These are phyloP conservation scores for Podocnemis expansa DNA, from an alignment of 2,113 vertebrate species.

Conservation along the genomic window DNA sequence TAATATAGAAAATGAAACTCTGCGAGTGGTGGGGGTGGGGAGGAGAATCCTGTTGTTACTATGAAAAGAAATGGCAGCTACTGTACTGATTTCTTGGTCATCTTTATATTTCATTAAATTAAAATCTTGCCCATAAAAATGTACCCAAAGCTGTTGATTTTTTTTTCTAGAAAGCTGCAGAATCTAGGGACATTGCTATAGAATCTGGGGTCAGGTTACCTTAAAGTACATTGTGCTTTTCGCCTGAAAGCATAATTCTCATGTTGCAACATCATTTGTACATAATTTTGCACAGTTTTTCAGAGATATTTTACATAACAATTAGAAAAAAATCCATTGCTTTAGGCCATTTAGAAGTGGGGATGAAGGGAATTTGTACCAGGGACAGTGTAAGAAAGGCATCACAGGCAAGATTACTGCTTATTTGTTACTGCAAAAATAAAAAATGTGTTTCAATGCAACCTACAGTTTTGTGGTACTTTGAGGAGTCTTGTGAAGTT, in stretches of 20 bases:
- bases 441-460: slow-evolving; percentile 49
- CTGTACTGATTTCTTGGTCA: neutral
- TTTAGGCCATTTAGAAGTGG: slow-evolving; percentile 40
- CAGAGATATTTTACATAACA: slow-evolving; percentile 23
- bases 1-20: neutral
- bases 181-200: neutral
- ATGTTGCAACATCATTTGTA: neutral
- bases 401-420: slow-evolving; percentile 51
- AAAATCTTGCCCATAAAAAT: neutral
- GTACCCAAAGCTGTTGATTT: neutral
- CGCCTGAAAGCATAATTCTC: slow-evolving; percentile 5
- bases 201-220: slow-evolving; percentile 1
- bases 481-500: slow-evolving; percentile 69
- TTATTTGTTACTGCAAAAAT: slow-evolving; percentile 46
- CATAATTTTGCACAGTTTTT: slow-evolving; percentile 35
- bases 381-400: slow-evolving; percentile 46
- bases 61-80: neutral
- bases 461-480: slow-evolving; percentile 66
- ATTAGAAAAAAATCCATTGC: neutral
- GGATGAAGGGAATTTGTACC: neutral
- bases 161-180: neutral
- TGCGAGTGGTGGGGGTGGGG: neutral
- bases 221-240: slow-evolving; percentile 13
- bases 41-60: neutral
- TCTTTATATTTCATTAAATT: neutral